A percentile compares a stretch with the other conserved stretches of the same genome.
Evolutionary conservation across 2,888 invertebrate genomes (phyloP).

Genomic region (Smittia sp.): DNA sequence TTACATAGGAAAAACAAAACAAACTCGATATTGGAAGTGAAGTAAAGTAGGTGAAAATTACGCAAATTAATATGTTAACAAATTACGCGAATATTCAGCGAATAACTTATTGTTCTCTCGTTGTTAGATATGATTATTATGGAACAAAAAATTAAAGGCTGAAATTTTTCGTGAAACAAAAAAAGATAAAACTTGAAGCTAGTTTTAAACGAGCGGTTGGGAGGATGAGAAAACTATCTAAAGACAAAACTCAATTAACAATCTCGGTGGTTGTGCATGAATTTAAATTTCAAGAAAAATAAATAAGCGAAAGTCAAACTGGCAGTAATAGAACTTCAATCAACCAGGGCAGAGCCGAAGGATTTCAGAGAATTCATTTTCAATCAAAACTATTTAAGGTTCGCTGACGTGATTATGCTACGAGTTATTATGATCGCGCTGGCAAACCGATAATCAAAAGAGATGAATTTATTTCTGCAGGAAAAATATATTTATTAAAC

Average conservation of each 20-base stretch:
- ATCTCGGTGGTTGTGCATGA: conserved; percentile 37
- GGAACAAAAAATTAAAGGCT: conserved; percentile 31
- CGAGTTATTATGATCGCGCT: no score
- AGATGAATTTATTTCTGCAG: not conserved
- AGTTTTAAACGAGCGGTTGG: not conserved
- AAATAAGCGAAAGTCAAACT: no score
- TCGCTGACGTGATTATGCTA: no score
- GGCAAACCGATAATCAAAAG: no score
- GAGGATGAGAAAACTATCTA: not conserved
- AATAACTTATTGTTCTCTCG: conserved; percentile 5
- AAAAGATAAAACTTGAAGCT: conserved; percentile 13
- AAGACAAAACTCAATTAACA: conserved; percentile 35
- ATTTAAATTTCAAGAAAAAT: not conserved
- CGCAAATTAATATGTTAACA: not conserved
- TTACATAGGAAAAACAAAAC: not conserved
- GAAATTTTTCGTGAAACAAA: conserved; percentile 21
- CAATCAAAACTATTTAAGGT: no score
- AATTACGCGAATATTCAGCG: not conserved
- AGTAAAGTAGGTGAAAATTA: not conserved
- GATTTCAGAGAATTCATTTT: not conserved
- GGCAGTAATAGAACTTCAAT: no score
- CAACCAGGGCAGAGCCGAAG: no score
- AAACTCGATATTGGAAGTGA: not conserved
- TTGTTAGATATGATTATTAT: conserved; percentile 12
- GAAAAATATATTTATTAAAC: not conserved